A percentile compares a stretch with the other conserved stretches of the same genome.
These are phyloP conservation scores for Pocillopora meandrina DNA, from an alignment of 92 coral and sea anemone species.

Conservation along the genomic window DNA sequence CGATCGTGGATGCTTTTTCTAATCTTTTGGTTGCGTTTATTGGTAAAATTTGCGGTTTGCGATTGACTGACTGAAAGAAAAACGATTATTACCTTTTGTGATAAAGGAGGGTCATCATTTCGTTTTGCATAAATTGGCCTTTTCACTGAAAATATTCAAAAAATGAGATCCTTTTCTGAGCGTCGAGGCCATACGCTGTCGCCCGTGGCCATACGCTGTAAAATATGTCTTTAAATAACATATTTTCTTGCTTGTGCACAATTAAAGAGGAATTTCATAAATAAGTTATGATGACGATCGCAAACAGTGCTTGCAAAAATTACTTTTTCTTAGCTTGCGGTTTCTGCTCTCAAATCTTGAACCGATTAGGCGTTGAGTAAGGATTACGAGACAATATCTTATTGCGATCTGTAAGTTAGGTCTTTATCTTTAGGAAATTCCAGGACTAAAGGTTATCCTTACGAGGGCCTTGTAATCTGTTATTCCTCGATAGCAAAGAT, in stretches of 20 bases:
- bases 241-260: no score
- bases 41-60: neutral
- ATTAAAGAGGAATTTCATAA: no score
- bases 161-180: no score
- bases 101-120: neutral
- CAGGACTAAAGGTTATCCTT: constrained; percentile 1
- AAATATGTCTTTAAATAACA: no score
- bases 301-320: neutral
- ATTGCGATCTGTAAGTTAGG: neutral
- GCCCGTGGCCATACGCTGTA: no score
- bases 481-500: constrained; percentile 10
- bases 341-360: neutral
- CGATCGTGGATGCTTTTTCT: no score
- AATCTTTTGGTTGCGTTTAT: no score
- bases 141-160: neutral
- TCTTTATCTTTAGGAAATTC: constrained; percentile 36
- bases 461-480: neutral
- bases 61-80: neutral
- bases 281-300: neutral
- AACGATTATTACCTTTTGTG: neutral
- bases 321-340: neutral
- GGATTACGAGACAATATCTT: neutral
- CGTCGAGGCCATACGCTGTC: no score
- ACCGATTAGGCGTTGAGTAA: neutral
- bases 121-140: neutral